These are phyloP conservation scores for Aphelenchoides avenae DNA, from an alignment of 1,140 invertebrate species.

Conservation along the genomic window DNA sequence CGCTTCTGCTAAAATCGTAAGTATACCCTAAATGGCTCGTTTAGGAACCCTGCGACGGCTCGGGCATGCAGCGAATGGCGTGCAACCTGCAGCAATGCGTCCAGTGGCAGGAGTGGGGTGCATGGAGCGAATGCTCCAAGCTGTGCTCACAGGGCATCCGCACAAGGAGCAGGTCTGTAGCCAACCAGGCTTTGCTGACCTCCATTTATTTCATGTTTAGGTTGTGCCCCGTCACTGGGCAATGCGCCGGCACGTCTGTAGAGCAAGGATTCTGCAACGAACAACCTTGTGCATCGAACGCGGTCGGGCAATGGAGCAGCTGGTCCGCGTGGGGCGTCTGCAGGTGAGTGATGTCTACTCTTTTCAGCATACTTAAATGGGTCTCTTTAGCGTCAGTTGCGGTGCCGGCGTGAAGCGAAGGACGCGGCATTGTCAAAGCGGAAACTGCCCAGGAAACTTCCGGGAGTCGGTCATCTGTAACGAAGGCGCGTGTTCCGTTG, in stretches of 20 bases:
- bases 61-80: conserved; percentile 52
- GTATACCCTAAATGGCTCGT: conserved; percentile 19
- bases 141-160: conserved; percentile 65
- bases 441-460: conserved; percentile 54
- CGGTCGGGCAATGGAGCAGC: conserved; percentile 9
- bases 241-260: conserved; percentile 37
- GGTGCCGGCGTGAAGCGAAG: conserved; percentile 51
- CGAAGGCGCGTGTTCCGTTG: conserved; percentile 41
- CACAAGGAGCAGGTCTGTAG: conserved; percentile 54
- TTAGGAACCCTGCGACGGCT: conserved; percentile 55
- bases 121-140: conserved; percentile 65
- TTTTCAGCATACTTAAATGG: conserved; percentile 15
- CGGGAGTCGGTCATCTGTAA: conserved; percentile 52
- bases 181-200: conserved; percentile 7
- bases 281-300: conserved; percentile 39
- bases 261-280: conserved; percentile 58
- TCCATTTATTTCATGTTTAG: conserved; percentile 16
- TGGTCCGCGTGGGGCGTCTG: conserved; percentile 40
- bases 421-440: conserved; percentile 52
- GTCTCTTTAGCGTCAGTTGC: conserved; percentile 43
- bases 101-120: conserved; percentile 46
- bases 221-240: conserved; percentile 18
- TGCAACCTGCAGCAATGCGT: conserved; percentile 50
- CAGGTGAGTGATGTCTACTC: conserved; percentile 4
- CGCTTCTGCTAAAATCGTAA: conserved; percentile 1